Evolutionary conservation across 2,888 invertebrate species (phyloP).

Genomic region (Xanthorhoe designata): DNA sequence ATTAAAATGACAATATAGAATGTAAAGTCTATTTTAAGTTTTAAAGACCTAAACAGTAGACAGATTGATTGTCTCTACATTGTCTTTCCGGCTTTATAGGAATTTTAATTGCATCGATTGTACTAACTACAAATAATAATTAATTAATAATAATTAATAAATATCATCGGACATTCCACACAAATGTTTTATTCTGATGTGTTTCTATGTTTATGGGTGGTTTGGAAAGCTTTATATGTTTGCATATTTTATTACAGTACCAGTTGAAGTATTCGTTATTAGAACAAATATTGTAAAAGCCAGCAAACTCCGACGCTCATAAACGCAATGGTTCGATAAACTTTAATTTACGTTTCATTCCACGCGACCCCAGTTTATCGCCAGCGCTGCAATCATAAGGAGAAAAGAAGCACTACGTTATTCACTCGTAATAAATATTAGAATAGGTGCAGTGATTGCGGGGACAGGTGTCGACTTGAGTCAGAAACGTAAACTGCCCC

Average conservation of each 20-base stretch:
- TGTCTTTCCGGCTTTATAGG: too few species aligned
- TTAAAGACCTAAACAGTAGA: too few species aligned
- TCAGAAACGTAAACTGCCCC: constrained; percentile 54
- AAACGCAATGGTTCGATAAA: constrained; percentile 23
- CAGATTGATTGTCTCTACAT: too few species aligned
- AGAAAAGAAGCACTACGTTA: constrained; percentile 74
- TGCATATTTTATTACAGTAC: not conserved
- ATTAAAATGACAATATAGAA: not conserved
- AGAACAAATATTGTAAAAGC: constrained; percentile 1
- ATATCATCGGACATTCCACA: too few species aligned
- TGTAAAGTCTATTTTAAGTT: too few species aligned
- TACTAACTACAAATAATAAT: too few species aligned
- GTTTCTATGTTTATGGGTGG: not conserved
- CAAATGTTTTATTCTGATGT: too few species aligned
- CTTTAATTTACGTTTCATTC: constrained; percentile 24
- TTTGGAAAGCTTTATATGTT: not conserved
- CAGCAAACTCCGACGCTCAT: constrained; percentile 1
- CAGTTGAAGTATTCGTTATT: not conserved
- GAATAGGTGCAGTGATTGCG: constrained; percentile 82
- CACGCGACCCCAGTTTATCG: constrained; percentile 23
- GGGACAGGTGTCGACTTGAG: constrained; percentile 70
- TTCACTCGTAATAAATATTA: constrained; percentile 85
- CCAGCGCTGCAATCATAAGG: constrained; percentile 64
- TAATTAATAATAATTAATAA: too few species aligned
- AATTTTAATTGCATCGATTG: too few species aligned